These are phyloP conservation scores for Mus minutoides DNA, from an alignment of 2,797 vertebrate species.

Conservation along the genomic window DNA sequence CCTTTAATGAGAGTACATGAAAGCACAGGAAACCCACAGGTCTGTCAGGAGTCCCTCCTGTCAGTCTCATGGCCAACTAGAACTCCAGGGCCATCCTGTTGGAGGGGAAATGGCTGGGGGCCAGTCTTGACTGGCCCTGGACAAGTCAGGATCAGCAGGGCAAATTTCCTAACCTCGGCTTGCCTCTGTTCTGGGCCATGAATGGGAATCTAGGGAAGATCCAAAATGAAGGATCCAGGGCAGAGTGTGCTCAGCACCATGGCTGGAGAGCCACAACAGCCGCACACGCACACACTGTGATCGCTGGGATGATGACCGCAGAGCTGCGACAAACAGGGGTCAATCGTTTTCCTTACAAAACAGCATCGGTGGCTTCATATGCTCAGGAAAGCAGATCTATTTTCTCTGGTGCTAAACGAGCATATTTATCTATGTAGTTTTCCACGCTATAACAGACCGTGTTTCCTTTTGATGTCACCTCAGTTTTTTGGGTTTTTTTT, in stretches of 20 bases:
- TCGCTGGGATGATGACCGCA: background rate
- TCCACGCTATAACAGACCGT: conserved; percentile 22
- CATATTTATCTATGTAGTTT: conserved; percentile 42
- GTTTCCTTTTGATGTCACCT: conserved; percentile 62
- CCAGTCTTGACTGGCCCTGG: background rate
- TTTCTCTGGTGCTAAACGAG: conserved; percentile 3
- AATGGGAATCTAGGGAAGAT: background rate
- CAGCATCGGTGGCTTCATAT: background rate
- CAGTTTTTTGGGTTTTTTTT: background rate
- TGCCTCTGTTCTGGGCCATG: background rate
- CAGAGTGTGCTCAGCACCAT: background rate
- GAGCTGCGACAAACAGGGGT: background rate
- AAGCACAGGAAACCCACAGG: conserved; percentile 21
- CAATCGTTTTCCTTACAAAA: background rate
- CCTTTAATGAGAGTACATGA: background rate
- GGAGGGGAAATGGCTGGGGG: background rate
- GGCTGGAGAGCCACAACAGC: background rate
- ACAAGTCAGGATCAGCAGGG: background rate
- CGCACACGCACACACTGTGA: too few species aligned
- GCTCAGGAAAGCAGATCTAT: conserved; percentile 12
- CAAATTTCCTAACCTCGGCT: background rate
- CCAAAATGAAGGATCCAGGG: background rate
- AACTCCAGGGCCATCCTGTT: background rate
- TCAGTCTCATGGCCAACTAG: background rate
- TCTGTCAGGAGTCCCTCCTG: background rate